phyloP scores from a whole-genome alignment of 1,140 invertebrate species.

The Mycetomoellerius zeteki region DNA sequence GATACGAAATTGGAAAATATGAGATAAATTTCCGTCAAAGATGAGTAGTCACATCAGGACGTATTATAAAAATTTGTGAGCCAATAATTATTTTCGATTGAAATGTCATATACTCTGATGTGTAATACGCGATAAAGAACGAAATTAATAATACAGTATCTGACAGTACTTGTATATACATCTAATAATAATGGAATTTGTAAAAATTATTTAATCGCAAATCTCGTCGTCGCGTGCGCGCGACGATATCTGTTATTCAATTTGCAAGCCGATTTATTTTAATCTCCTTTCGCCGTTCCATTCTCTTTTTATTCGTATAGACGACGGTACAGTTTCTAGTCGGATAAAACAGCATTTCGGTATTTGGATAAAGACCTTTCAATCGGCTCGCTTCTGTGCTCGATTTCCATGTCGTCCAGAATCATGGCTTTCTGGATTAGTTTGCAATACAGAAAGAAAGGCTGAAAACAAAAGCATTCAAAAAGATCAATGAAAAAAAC shows the following conservation, averaged over 20 bases:
- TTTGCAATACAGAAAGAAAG: conserved; percentile 52
- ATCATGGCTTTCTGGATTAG: conserved; percentile 71
- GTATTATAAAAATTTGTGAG: background rate
- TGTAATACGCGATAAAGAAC: background rate
- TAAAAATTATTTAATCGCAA: conserved; percentile 39
- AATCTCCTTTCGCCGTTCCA: conserved; percentile 57
- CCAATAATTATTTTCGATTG: conserved; percentile 1
- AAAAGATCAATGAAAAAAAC: background rate
- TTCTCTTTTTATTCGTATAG: conserved; percentile 27
- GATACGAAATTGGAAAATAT: conserved; percentile 35
- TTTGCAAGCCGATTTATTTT: conserved; percentile 73
- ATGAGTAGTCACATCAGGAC: background rate
- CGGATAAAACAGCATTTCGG: conserved; percentile 63
- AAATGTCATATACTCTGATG: background rate
- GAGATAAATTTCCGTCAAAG: conserved; percentile 4
- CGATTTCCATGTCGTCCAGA: conserved; percentile 66
- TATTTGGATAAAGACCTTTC: conserved; percentile 71
- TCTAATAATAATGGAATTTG: background rate
- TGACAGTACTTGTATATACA: background rate
- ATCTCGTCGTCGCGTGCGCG: conserved; percentile 34
- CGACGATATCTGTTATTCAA: conserved; percentile 63
- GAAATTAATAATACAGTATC: conserved; percentile 52
- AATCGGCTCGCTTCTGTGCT: conserved; percentile 67
- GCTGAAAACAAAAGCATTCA: background rate
- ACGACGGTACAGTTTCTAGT: conserved; percentile 42